phyloP scores from a whole-genome alignment of 2,888 invertebrate genomes.

The Aleiodes testaceus region DNA sequence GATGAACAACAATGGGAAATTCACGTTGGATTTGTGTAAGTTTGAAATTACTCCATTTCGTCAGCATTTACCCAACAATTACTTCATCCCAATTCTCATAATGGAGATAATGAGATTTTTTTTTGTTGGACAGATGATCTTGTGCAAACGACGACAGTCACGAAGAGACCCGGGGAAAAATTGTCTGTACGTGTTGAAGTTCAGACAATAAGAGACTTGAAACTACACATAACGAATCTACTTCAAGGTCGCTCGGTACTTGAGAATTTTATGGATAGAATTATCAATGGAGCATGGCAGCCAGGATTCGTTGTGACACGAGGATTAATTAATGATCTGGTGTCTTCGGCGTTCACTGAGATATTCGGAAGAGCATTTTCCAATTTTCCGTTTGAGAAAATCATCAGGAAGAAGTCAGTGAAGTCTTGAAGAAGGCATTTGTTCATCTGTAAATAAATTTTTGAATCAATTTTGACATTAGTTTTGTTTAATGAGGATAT shows the following conservation, averaged over 20 bases:
- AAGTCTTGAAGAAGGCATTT: not conserved
- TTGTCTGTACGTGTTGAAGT: conserved; percentile 82
- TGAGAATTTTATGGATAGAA: conserved; percentile 81
- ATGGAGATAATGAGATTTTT: not conserved
- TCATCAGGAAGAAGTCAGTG: conserved; percentile 73
- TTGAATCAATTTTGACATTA: too few species aligned
- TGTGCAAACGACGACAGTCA: conserved; percentile 80
- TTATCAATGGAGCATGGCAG: conserved; percentile 88
- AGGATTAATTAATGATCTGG: conserved; percentile 87
- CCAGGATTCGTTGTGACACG: conserved; percentile 84
- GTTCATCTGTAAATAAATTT: not conserved
- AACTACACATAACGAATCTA: conserved; percentile 84
- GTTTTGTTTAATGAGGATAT: too few species aligned
- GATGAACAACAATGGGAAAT: conserved; percentile 80
- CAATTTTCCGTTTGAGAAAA: conserved; percentile 81
- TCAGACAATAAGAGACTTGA: conserved; percentile 84
- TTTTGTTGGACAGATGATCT: conserved; percentile 65
- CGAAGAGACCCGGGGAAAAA: conserved; percentile 74
- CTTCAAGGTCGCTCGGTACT: conserved; percentile 80
- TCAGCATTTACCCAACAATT: too few species aligned
- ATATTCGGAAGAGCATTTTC: conserved; percentile 86
- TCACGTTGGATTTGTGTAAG: conserved; percentile 83
- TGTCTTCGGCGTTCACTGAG: conserved; percentile 87
- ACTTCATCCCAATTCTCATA: too few species aligned
- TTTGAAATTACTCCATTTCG: conserved; percentile 30